phyloP scores from a whole-genome alignment of 2,113 vertebrate genomes.

The Chitala chitala region DNA sequence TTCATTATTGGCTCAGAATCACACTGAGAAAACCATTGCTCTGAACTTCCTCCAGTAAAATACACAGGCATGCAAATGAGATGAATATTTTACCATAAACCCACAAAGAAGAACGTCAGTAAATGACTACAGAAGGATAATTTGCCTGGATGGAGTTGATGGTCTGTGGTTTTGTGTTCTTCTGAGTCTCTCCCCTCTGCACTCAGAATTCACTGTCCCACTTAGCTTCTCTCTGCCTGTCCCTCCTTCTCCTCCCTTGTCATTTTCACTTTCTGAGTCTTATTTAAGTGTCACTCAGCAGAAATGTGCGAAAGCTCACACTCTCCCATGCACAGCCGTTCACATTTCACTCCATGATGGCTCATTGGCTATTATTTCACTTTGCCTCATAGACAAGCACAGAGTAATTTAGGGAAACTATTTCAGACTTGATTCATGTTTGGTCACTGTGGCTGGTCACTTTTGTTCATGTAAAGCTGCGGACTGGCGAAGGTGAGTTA shows the following conservation, averaged over 20 bases:
- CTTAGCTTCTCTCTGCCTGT: not conserved
- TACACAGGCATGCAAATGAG: slow-evolving; percentile 2
- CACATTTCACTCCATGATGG: not conserved
- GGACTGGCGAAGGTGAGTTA: not conserved
- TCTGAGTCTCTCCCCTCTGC: not conserved
- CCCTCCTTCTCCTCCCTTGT: too few relatives aligned
- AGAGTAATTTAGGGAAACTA: too few relatives aligned
- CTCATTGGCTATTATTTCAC: not conserved
- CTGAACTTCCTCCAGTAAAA: slow-evolving; percentile 5
- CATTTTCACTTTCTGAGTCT: not conserved
- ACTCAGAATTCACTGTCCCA: not conserved
- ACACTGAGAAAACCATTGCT: not conserved
- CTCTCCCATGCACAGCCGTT: not conserved
- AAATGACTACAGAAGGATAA: not conserved
- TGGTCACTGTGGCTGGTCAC: not conserved
- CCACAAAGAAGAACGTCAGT: not conserved
- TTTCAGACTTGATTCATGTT: not conserved
- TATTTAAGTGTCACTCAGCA: not conserved
- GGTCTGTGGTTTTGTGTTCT: not conserved
- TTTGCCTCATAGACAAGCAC: too few relatives aligned
- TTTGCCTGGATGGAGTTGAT: slow-evolving; percentile 5
- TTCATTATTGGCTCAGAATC: not conserved
- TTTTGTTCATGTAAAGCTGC: not conserved
- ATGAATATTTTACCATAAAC: slow-evolving; percentile 3
- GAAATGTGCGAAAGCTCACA: not conserved